These are phyloP conservation scores for Nymphalis c-album DNA, from an alignment of 2,888 invertebrate species.

Conservation along the genomic window DNA sequence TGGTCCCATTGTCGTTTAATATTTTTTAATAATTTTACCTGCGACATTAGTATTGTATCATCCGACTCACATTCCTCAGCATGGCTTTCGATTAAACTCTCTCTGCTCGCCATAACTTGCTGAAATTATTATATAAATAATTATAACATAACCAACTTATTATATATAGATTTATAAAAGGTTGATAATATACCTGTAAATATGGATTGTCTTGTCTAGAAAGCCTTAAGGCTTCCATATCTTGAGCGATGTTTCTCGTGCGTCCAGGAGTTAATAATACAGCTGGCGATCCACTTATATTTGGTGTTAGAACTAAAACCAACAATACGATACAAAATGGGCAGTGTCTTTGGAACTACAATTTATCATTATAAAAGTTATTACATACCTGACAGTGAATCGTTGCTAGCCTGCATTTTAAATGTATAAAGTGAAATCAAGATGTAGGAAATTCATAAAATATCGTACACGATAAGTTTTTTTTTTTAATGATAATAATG, in stretches of 20 bases:
- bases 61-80: conserved; percentile 88
- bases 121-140: conserved; percentile 56
- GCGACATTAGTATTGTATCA: conserved; percentile 88
- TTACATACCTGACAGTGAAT: conserved; percentile 67
- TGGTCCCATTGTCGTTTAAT: too few relatives aligned
- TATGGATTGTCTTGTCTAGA: conserved; percentile 93
- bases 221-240: conserved; percentile 90
- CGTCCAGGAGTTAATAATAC: conserved; percentile 87
- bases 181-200: conserved; percentile 81
- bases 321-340: conserved; percentile 19
- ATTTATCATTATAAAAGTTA: too few relatives aligned
- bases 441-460: conserved; percentile 31
- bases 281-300: conserved; percentile 75
- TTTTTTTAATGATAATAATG: not conserved
- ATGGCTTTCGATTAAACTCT: conserved; percentile 87
- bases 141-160: conserved; percentile 11
- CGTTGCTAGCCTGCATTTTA: conserved; percentile 71
- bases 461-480: conserved; percentile 24
- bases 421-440: conserved; percentile 32
- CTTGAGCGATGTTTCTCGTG: conserved; percentile 89
- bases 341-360: too few relatives aligned
- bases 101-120: conserved; percentile 90
- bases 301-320: conserved; percentile 61
- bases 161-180: conserved; percentile 24
- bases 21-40: conserved; percentile 68